Evolutionary conservation across 2,888 invertebrate genomes (phyloP).

Genomic region (Himalopsyche kuldschensis): DNA sequence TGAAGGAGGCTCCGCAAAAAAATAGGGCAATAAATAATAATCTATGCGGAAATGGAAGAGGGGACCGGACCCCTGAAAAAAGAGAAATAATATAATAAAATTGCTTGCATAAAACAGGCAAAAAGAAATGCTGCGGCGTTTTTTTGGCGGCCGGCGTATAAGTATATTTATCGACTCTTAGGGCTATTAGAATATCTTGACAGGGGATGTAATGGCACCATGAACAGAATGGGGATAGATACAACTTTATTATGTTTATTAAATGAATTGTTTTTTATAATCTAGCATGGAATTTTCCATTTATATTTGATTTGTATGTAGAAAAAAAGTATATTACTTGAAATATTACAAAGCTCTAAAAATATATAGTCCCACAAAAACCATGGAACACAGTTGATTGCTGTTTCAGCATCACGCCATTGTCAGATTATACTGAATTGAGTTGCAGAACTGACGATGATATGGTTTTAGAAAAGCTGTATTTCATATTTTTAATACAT

Average conservation of each 20-base stretch:
- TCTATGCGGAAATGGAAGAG: constrained; percentile 36
- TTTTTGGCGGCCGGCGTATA: neutral
- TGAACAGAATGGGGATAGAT: neutral
- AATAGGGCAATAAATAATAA: constrained; percentile 39
- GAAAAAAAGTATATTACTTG: no score
- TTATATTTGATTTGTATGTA: no score
- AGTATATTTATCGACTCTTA: neutral
- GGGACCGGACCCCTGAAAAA: neutral
- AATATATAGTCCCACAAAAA: no score
- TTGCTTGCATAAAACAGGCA: constrained; percentile 32
- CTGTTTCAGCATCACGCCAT: no score
- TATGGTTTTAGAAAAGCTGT: no score
- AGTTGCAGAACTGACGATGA: no score
- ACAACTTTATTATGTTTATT: neutral
- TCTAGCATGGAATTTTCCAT: neutral
- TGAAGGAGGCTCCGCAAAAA: constrained; percentile 33
- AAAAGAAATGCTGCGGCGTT: constrained; percentile 6
- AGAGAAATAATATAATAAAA: constrained; percentile 22
- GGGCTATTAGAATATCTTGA: neutral
- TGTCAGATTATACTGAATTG: no score
- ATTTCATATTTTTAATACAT: no score
- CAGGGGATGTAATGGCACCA: neutral
- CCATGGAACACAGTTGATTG: no score
- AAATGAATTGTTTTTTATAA: neutral
- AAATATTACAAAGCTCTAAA: no score